Evolutionary conservation across 2,113 vertebrate genomes (phyloP), one percentile per base, ranked within the genome.

Genomic region (Python bivittatus): DNA sequence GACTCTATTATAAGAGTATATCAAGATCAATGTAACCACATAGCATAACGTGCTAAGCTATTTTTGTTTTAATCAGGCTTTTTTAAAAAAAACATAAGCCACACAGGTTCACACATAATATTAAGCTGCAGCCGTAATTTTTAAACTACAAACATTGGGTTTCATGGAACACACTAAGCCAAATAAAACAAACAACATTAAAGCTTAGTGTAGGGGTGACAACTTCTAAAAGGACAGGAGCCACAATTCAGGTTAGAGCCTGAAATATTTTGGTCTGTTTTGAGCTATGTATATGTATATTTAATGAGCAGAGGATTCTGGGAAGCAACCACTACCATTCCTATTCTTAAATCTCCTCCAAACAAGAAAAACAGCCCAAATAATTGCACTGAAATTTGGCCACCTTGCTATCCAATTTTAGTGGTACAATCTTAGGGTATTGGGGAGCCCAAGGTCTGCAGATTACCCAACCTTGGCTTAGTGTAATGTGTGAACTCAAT

Each of bases 11-110:
- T 20, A 42, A 57, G 7, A 8, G 72, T 91, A 25, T 85, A 84
- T 91, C 58, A 93, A 88, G 52, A 56, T 57, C 0, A 90, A 22
- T 94, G 92, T 88, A 90, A 94, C 95, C 88, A 94, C 94, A 95
- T 93, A 72, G n/a, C 64, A 33, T 72, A 72, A 33, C 1, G 15
- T 72, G 68, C 68, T 72, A 33, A 72, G 33, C 68, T 33, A 72
- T 33, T 72, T 72, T 72, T 72, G 68, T 72, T 72, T 72, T 33
- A 72, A 72, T 72, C n/a, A 33, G 68, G 12, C 25, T 64, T n/a
- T 12, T 72, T 33, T 61, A 0, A 72, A 72, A 72, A 72, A 72
- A 33, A 68, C 64, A 11, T 4, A 48, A 48, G 2, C 48, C 61
- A 7, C n/a, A 72, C n/a, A 72, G 6, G n/a, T 72, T 72, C 68